Evolutionary conservation across 2,797 vertebrate genomes (phyloP).

Genomic region (Danio albolineatus): DNA sequence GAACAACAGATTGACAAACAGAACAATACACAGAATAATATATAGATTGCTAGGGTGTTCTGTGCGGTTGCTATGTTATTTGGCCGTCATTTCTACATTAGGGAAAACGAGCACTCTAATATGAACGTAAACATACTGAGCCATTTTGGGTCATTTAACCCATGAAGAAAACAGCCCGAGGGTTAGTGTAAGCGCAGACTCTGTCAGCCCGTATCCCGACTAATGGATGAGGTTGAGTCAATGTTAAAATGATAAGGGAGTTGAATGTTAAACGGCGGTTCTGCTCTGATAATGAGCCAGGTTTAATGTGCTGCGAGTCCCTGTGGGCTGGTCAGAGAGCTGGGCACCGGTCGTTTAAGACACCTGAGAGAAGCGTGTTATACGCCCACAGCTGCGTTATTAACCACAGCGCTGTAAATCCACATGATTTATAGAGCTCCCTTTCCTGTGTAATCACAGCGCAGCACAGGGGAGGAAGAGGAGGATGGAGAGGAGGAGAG

Average conservation of each 20-base stretch:
- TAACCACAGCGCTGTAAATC: slow-evolving; percentile 76
- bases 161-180: slow-evolving; percentile 2
- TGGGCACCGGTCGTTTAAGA: slow-evolving; percentile 71
- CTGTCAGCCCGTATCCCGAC: background rate
- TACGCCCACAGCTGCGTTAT: slow-evolving; percentile 77
- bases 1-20: too few species aligned
- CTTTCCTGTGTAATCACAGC: slow-evolving; percentile 75
- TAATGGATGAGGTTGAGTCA: slow-evolving; percentile 43
- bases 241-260: slow-evolving; percentile 43
- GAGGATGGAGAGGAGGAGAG: background rate
- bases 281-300: slow-evolving; percentile 46
- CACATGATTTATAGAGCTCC: slow-evolving; percentile 77
- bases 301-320: slow-evolving; percentile 57
- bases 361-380: slow-evolving; percentile 69
- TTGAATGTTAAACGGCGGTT: slow-evolving; percentile 49
- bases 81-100: too few species aligned
- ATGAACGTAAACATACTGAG: background rate
- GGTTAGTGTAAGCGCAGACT: slow-evolving; percentile 7
- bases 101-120: background rate
- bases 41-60: too few species aligned
- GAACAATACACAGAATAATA: too few species aligned
- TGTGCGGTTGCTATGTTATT: too few species aligned
- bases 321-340: slow-evolving; percentile 54
- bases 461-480: slow-evolving; percentile 21
- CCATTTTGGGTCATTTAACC: background rate